A percentile compares a stretch with the other conserved stretches of the same genome.
Conservation (phyloP, 1,140 invertebrate species). For the Drosophila ironensis region DNA sequence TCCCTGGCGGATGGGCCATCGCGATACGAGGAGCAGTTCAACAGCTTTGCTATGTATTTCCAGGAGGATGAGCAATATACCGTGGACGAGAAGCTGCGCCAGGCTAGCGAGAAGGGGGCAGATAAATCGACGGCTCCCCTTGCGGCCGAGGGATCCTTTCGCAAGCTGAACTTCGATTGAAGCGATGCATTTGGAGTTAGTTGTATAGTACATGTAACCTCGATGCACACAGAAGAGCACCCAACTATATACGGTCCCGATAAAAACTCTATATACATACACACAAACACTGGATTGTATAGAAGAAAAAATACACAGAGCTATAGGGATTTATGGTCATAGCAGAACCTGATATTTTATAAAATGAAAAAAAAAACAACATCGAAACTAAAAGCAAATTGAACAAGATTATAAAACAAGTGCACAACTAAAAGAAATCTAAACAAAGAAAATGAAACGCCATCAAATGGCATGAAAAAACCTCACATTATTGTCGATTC, state of each 20-base stretch:
- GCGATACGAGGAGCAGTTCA: slow-evolving; percentile 83
- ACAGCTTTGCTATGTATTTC: slow-evolving; percentile 82
- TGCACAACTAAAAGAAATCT: slow-evolving; percentile 41
- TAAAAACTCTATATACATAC: too few species aligned
- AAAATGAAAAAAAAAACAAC: slow-evolving; percentile 43
- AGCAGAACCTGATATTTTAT: slow-evolving; percentile 77
- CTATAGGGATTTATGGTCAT: slow-evolving; percentile 67
- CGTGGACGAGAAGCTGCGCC: slow-evolving; percentile 84
- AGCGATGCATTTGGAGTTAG: slow-evolving; percentile 23
- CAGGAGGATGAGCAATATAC: slow-evolving; percentile 83
- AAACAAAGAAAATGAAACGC: slow-evolving; percentile 39
- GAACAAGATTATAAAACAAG: slow-evolving; percentile 57
- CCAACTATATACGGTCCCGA: slow-evolving; percentile 13
- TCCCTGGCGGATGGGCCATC: slow-evolving; percentile 81
- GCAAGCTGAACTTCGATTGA: slow-evolving; percentile 76
- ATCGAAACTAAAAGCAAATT: slow-evolving; percentile 74
- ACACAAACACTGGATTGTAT: slow-evolving; percentile 33
- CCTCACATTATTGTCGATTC: slow-evolving; percentile 72
- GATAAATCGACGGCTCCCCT: slow-evolving; percentile 12
- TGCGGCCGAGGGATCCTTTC: slow-evolving; percentile 58
- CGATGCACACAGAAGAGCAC: slow-evolving; percentile 10
- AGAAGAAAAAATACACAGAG: slow-evolving; percentile 35
- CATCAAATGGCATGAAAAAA: slow-evolving; percentile 70
- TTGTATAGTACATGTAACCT: slow-evolving; percentile 58
- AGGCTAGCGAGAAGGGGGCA: slow-evolving; percentile 46